phyloP scores from a whole-genome alignment of 2,888 invertebrate species.

The Nycteola revayana region DNA sequence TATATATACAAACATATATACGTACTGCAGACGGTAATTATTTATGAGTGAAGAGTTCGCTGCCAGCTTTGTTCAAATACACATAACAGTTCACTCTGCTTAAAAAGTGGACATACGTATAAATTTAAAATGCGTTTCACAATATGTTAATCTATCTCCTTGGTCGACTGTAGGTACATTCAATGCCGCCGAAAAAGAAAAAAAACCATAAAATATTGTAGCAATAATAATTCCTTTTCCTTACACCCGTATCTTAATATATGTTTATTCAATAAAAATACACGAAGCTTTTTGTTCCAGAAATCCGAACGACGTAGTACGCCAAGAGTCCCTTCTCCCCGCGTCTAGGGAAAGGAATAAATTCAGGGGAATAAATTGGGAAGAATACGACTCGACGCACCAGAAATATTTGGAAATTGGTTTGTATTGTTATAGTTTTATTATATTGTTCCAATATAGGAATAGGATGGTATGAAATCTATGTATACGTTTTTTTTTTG shows the following conservation, averaged over 20 bases:
- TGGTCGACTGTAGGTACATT: no score
- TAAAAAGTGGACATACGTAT: no score
- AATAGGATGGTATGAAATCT: slow-evolving; percentile 1
- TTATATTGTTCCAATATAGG: neutral
- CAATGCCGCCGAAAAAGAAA: neutral
- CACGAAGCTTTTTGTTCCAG: slow-evolving; percentile 79
- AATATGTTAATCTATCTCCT: no score
- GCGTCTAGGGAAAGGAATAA: slow-evolving; percentile 92
- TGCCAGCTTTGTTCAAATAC: no score
- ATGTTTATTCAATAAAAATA: slow-evolving; percentile 20
- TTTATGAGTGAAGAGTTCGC: no score
- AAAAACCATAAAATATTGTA: neutral
- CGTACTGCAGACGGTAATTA: no score
- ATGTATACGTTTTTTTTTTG: no score
- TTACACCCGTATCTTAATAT: neutral
- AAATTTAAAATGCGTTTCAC: no score
- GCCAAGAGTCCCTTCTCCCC: slow-evolving; percentile 88
- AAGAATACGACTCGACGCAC: slow-evolving; percentile 95
- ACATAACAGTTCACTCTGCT: no score
- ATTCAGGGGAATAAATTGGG: slow-evolving; percentile 93
- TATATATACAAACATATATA: no score
- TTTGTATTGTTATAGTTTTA: neutral
- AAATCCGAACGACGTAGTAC: slow-evolving; percentile 92
- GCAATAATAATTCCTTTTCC: neutral
- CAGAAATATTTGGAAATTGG: slow-evolving; percentile 95